Base-by-base conservation (phyloP, 2,113 vertebrate species). In the Bufo gargarizans region DNA sequence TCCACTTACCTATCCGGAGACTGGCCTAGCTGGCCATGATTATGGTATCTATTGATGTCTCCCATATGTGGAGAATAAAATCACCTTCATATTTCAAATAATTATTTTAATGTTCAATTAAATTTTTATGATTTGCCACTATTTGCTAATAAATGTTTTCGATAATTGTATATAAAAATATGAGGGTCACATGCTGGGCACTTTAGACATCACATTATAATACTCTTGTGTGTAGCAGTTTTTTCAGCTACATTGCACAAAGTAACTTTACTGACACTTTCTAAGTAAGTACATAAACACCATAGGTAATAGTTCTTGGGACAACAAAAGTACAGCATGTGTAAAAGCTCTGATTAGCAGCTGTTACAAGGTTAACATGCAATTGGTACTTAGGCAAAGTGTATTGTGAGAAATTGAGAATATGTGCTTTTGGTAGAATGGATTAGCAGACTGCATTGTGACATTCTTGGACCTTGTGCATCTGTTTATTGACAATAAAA, bases 401-500 rank as follows among this genome's bases (percentile, higher is more conserved):
- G 91, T 90, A 90, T 93, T 93, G 91, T 95, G 93, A 94, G 33
- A 33, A 33, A 33, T 33, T 33, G 33, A 33, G 92, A 94, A 92
- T 91, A 92, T 92, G 94, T 93, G 93, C 93, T 93, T 94, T 93
- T 92, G 93, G 93, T 93, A 93, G 91, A 90, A 81, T 91, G 94
- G 94, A 95, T 96, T 95, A 95, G 94, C 93, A 94, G 94, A 93
- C 94, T 95, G 92, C 93, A 93, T 95, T 95, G 94, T 95, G 94
- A 96, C 93, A 95, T 95, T 95, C 95, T 94, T 94, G 93, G 93
- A 92, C 92, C 93, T 95, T 94, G 93, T 95, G 94, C 95, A 96
- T 96, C 95, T 96, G 95, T 95, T 95, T 96, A 95, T 93, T 91
- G 94, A 95, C 94, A 95, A 93, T 96, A 95, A 96, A 95, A 95